Base-by-base conservation (phyloP, 1,140 invertebrate species). In the Drosophila mauritiana region DNA sequence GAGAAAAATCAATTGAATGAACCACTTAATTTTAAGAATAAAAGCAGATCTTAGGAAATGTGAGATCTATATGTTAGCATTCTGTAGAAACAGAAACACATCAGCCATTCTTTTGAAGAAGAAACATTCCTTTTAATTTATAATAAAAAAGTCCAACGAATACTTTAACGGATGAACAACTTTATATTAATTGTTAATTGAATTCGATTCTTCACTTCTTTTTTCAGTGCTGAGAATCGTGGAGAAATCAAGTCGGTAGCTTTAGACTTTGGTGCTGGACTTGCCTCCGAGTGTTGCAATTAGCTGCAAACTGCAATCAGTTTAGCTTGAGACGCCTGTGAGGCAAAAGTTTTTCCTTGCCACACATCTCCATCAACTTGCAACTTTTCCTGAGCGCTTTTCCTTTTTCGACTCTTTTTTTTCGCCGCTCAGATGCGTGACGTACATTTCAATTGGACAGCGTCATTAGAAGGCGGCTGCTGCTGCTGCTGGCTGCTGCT, bases 251-350 rank as follows among this genome's bases (percentile, higher is more conserved):
- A 78, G 75, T 57, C 74, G 42, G 73, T 77, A 76, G 73, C 73
- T 31, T 25, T 65, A 40, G 51, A 52, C 69, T 68, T 68, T 62
- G 70, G 56, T 54, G 59, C 52, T 73, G 69, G 54, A 52, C 69
- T 69, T 77, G 73, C 74, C 73, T 77, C 51, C 74, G 65, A 78
- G 75, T 78, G 74, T 62, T 64, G 75, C 75, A 78, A 78, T 78
- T 78, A 78, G 75, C 75, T 72, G 45, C 57, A 78, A 78, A 76
- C 74, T 69, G 74, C 75, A 78, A 78, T 78, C 75, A 78, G 74
- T 64, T 72, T 72, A 73, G 74, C 62, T 75, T 76, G 73, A 67
- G 69, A 52, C 61, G 69, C 68, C 69, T 73, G 69, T 27, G 39
- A 46, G 55, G 48, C 55, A 45, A 42, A 15, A 56, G 73, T 65